These are phyloP conservation scores for Pterois miles DNA, from an alignment of 2,797 vertebrate genomes.

Conservation along the genomic window DNA sequence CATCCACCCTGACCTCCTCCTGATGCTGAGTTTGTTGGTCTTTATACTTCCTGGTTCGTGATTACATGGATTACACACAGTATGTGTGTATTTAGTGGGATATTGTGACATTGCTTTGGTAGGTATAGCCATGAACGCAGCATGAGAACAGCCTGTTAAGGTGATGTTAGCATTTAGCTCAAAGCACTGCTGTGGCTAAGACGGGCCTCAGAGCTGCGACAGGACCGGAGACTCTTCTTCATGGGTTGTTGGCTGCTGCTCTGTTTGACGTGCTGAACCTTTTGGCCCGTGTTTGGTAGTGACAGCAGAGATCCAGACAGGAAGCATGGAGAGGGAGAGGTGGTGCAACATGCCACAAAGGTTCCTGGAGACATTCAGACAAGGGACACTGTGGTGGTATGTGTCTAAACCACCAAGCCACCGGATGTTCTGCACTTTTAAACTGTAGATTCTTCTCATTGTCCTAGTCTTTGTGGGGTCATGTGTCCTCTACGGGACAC, in stretches of 20 bases:
- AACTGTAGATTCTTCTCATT: background rate
- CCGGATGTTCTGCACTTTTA: constrained; percentile 5
- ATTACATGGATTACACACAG: too few relatives aligned
- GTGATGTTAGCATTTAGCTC: too few relatives aligned
- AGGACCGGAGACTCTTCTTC: too few relatives aligned
- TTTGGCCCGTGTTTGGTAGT: background rate
- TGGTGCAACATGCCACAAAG: background rate
- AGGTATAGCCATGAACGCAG: too few relatives aligned
- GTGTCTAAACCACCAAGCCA: background rate
- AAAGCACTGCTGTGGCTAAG: too few relatives aligned
- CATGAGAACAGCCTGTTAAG: too few relatives aligned
- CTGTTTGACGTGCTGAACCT: background rate
- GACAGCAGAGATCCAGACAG: background rate
- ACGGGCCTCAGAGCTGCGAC: too few relatives aligned
- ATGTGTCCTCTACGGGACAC: background rate
- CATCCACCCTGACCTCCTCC: too few relatives aligned
- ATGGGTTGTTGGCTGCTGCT: background rate
- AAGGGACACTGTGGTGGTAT: background rate
- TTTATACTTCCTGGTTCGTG: too few relatives aligned
- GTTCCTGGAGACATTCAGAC: background rate
- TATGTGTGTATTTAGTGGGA: too few relatives aligned
- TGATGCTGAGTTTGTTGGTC: too few relatives aligned
- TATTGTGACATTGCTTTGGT: too few relatives aligned
- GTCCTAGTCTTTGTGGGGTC: background rate
- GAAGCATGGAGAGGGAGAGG: background rate